Conservation (phyloP, 2,888 invertebrate genomes). For the Agrochola litura region DNA sequence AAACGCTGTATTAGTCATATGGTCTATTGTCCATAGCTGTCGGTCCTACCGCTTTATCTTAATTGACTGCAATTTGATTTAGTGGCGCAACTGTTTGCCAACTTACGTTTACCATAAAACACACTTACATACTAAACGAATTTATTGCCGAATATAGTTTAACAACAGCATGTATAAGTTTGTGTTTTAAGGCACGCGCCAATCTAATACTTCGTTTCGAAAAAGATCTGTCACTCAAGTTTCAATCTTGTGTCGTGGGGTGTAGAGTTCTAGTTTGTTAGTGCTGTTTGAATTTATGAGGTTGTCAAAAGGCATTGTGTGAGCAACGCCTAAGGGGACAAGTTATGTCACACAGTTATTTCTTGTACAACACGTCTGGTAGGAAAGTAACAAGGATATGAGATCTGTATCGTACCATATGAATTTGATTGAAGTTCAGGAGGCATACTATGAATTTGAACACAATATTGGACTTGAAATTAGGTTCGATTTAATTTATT, state of each 20-base stretch:
- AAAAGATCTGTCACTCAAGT: constrained; percentile 51
- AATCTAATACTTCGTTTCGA: constrained; percentile 58
- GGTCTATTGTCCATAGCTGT: constrained; percentile 87
- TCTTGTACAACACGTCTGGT: constrained; percentile 83
- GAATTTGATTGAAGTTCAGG: constrained; percentile 81
- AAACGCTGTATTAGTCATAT: constrained; percentile 88
- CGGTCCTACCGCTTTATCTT: constrained; percentile 87
- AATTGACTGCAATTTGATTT: constrained; percentile 90
- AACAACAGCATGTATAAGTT: constrained; percentile 70
- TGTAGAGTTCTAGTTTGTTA: constrained; percentile 54
- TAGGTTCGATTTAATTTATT: constrained; percentile 51
- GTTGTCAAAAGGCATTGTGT: constrained; percentile 77
- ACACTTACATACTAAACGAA: constrained; percentile 60
- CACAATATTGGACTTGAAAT: constrained; percentile 58
- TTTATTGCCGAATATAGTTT: constrained; percentile 66
- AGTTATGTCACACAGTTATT: constrained; percentile 85
- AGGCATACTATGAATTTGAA: constrained; percentile 68
- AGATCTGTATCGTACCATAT: constrained; percentile 82
- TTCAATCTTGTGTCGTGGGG: constrained; percentile 61
- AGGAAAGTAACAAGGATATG: constrained; percentile 88
- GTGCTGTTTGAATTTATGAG: constrained; percentile 57
- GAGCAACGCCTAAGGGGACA: constrained; percentile 85
- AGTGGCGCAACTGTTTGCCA: constrained; percentile 79
- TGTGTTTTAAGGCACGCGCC: constrained; percentile 73
- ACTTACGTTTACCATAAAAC: constrained; percentile 70